A percentile compares a stretch with the other conserved stretches of the same genome.
Evolutionary conservation across 2,888 invertebrate species (phyloP).

Genomic region (Autographa gamma): DNA sequence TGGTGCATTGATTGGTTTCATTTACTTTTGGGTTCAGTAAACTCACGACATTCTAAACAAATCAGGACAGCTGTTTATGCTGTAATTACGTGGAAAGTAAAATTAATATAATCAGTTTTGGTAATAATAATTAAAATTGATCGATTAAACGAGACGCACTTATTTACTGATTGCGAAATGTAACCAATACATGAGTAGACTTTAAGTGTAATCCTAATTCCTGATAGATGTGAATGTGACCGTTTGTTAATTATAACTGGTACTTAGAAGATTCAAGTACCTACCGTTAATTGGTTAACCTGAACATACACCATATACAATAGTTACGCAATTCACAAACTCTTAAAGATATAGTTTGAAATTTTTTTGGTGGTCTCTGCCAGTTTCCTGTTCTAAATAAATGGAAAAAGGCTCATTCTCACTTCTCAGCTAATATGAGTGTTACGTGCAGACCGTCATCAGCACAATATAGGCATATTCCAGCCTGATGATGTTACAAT

Average conservation of each 20-base stretch:
- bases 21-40: background rate
- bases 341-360: too few relatives aligned
- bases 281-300: too few relatives aligned
- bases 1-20: background rate
- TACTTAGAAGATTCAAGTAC: too few relatives aligned
- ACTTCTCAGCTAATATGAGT: background rate
- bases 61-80: background rate
- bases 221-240: too few relatives aligned
- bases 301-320: too few relatives aligned
- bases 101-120: background rate
- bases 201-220: too few relatives aligned
- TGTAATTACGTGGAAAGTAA: background rate
- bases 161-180: background rate
- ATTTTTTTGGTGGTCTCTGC: too few relatives aligned
- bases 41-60: background rate
- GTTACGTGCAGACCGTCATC: conserved; percentile 1
- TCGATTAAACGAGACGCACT: background rate
- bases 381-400: background rate
- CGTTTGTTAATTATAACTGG: too few relatives aligned
- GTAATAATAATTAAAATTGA: background rate
- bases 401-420: background rate
- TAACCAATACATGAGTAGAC: background rate
- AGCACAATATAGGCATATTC: background rate
- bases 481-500: background rate
- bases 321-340: too few relatives aligned